Conservation (phyloP, 2,113 vertebrate genomes). For the Caranx melampygus region DNA sequence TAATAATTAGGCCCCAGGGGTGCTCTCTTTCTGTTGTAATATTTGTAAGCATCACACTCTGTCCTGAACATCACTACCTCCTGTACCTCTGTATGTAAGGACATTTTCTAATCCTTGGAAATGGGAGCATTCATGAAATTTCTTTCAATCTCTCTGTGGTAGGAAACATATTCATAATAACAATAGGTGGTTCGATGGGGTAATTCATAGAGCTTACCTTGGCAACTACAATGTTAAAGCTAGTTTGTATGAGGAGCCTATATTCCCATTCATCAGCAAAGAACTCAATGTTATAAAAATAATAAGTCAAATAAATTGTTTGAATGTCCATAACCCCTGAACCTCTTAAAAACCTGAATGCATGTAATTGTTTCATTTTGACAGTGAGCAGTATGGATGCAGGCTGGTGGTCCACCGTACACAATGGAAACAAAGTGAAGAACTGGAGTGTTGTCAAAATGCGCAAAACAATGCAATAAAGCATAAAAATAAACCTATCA, state of each 20-base stretch:
- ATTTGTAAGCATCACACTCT: conserved; percentile 8
- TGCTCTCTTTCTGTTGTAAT: background rate
- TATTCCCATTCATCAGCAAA: background rate
- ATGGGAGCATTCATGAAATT: conserved; percentile 11
- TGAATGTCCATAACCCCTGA: background rate
- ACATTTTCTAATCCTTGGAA: conserved; percentile 1
- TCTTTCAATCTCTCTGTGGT: background rate
- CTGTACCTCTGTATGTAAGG: background rate
- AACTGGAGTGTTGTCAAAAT: background rate
- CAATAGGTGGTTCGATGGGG: background rate
- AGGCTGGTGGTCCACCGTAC: conserved; percentile 1
- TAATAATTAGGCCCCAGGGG: background rate
- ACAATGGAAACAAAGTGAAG: conserved; percentile 2
- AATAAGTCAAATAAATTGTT: background rate
- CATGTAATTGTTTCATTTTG: background rate
- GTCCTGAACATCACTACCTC: background rate
- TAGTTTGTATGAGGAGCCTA: background rate
- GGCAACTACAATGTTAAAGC: background rate
- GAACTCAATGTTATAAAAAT: background rate
- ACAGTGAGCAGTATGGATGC: conserved; percentile 11
- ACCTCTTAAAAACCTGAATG: background rate
- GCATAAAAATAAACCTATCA: conserved; percentile 11
- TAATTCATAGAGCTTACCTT: conserved; percentile 1
- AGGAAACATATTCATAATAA: background rate
- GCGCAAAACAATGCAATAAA: background rate